phyloP scores from a whole-genome alignment of 2,113 vertebrate species.

The Calypte anna region DNA sequence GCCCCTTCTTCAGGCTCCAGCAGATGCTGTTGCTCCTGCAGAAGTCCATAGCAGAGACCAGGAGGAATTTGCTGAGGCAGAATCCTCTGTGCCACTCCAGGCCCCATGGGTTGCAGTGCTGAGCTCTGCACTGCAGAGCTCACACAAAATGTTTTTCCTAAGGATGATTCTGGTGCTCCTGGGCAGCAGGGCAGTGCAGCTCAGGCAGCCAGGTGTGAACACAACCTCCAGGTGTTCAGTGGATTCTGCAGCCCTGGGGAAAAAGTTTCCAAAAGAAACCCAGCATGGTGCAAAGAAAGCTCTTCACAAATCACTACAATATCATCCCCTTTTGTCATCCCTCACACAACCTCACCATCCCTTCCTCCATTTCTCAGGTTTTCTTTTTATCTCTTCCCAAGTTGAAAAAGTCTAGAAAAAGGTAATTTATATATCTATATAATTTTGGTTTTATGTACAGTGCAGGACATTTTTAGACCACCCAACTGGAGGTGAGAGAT shows the following conservation, averaged over 20 bases:
- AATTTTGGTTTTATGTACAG: background rate
- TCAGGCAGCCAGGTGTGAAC: background rate
- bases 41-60: background rate
- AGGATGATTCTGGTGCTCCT: background rate
- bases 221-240: background rate
- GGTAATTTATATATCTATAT: background rate
- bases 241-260: background rate
- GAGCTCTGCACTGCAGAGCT: background rate
- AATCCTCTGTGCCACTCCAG: background rate
- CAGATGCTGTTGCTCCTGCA: background rate
- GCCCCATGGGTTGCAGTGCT: fast-evolving
- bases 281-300: background rate
- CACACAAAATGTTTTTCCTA: fast-evolving
- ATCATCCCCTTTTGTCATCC: background rate
- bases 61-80: conserved; percentile 59
- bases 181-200: background rate
- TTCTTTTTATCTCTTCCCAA: background rate
- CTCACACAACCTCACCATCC: background rate
- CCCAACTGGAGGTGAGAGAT: background rate
- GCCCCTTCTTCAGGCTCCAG: background rate
- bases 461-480: background rate
- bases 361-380: background rate
- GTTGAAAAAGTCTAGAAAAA: background rate
- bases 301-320: background rate
- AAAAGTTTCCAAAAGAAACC: background rate